These are phyloP conservation scores for Ophioderma brevispina DNA, from an alignment of 35 echinoderm and acorn worm species.

Conservation along the genomic window DNA sequence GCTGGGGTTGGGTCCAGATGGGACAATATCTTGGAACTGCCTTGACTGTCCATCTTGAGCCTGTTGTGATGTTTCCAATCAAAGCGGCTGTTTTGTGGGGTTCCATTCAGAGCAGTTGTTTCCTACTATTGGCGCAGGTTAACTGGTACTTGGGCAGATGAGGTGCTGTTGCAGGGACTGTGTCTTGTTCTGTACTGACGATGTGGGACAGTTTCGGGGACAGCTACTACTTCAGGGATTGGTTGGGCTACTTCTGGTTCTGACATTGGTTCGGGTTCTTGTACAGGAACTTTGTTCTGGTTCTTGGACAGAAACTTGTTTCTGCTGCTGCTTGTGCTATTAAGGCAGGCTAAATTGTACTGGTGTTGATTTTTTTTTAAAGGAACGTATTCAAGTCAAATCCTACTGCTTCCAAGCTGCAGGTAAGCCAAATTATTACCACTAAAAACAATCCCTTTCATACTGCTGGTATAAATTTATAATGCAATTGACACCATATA, in stretches of 20 bases:
- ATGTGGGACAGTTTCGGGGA: neutral
- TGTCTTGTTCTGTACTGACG: neutral
- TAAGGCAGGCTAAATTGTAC: too few relatives aligned
- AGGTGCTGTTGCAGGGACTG: neutral
- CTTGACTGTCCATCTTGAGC: neutral
- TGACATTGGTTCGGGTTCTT: neutral
- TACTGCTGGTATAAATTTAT: too few relatives aligned
- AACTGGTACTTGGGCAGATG: too few relatives aligned
- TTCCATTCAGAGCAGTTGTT: too few relatives aligned
- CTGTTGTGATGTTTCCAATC: neutral
- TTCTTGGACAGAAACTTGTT: neutral
- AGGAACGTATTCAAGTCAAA: too few relatives aligned
- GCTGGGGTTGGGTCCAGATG: neutral
- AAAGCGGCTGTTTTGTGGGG: neutral
- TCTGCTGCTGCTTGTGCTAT: too few relatives aligned
- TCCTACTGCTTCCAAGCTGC: too few relatives aligned
- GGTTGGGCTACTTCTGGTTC: neutral
- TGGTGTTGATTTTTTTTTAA: too few relatives aligned
- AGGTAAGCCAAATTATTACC: too few relatives aligned
- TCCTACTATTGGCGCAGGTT: too few relatives aligned
- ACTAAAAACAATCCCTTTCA: too few relatives aligned
- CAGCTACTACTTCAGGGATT: neutral
- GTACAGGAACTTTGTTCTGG: neutral
- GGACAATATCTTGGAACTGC: neutral
- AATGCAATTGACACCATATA: too few relatives aligned